Evolutionary conservation across 2,113 vertebrate species (phyloP).

Genomic region (Xenopus borealis): DNA sequence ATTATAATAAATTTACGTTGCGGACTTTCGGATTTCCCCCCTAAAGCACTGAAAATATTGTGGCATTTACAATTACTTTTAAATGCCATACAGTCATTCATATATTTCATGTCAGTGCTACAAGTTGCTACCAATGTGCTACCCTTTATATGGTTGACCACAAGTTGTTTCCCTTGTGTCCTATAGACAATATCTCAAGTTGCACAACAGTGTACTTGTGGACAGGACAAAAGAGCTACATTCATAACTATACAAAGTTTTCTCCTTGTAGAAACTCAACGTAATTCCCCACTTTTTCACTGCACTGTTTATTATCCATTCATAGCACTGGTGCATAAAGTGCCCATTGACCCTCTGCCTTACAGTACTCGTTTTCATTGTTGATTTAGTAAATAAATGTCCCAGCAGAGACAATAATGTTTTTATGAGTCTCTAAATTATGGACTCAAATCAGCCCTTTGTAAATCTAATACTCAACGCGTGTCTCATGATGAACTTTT

Average conservation of each 20-base stretch:
- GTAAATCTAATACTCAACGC: constrained; percentile 79
- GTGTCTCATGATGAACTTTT: constrained; percentile 83
- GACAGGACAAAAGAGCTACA: not conserved
- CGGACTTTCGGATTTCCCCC: too few species aligned
- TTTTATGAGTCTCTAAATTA: constrained; percentile 87
- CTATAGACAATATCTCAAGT: too few species aligned
- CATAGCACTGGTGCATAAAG: constrained; percentile 26
- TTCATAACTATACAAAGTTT: constrained; percentile 30
- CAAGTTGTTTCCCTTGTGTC: too few species aligned
- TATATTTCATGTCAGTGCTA: too few species aligned
- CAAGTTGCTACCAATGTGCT: too few species aligned
- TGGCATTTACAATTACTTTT: too few species aligned
- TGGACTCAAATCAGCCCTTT: constrained; percentile 81
- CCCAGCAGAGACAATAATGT: constrained; percentile 85
- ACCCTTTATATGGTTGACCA: too few species aligned
- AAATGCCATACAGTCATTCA: too few species aligned
- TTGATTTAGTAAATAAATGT: constrained; percentile 78
- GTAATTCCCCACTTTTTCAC: constrained; percentile 22
- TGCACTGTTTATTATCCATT: constrained; percentile 43
- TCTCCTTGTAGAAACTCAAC: constrained; percentile 24
- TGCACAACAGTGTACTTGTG: too few species aligned
- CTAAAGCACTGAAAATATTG: too few species aligned
- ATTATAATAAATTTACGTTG: too few species aligned
- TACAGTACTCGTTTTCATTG: constrained; percentile 76
- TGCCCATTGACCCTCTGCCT: constrained; percentile 53